phyloP scores from a whole-genome alignment of 2,113 vertebrate genomes.

The Macaca mulatta region DNA sequence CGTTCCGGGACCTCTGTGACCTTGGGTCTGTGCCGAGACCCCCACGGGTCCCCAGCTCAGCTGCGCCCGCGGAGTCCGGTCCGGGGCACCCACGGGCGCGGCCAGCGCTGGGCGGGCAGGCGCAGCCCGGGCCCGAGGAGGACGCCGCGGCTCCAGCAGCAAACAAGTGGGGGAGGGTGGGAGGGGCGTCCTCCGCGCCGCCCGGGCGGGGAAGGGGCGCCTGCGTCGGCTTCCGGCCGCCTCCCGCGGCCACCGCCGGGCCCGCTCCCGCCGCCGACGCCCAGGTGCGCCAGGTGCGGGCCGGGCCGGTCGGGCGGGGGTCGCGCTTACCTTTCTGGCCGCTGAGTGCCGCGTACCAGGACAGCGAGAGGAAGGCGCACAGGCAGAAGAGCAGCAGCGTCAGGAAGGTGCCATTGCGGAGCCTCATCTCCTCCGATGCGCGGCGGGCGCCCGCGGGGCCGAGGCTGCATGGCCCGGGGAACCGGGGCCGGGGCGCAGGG shows the following conservation, averaged over 20 bases:
- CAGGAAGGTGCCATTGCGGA: constrained; percentile 94
- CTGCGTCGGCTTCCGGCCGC: constrained; percentile 30
- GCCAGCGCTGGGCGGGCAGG: not conserved
- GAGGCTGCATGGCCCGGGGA: constrained; percentile 75
- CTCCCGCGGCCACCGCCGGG: not conserved
- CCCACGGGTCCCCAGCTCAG: not conserved
- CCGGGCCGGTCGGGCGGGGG: not conserved
- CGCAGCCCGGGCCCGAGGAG: not conserved
- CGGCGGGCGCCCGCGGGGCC: constrained; percentile 73
- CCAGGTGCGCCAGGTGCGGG: not conserved
- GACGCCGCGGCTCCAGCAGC: not conserved
- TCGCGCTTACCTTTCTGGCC: constrained; percentile 92
- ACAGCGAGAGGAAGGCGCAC: constrained; percentile 95
- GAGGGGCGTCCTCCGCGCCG: not conserved
- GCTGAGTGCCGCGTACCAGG: constrained; percentile 98
- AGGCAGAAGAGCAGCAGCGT: constrained; percentile 95
- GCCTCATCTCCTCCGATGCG: constrained; percentile 75
- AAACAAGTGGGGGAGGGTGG: constrained; percentile 19
- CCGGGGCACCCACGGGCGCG: not conserved
- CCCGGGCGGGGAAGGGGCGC: not conserved
- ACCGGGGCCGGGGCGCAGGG: constrained; percentile 33
- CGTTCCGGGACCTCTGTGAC: not conserved
- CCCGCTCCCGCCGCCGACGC: not conserved
- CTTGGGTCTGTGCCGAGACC: constrained; percentile 16
- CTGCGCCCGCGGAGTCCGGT: not conserved